These are phyloP conservation scores for Lipotes vexillifer DNA, from an alignment of 2,113 vertebrate genomes.

Conservation along the genomic window DNA sequence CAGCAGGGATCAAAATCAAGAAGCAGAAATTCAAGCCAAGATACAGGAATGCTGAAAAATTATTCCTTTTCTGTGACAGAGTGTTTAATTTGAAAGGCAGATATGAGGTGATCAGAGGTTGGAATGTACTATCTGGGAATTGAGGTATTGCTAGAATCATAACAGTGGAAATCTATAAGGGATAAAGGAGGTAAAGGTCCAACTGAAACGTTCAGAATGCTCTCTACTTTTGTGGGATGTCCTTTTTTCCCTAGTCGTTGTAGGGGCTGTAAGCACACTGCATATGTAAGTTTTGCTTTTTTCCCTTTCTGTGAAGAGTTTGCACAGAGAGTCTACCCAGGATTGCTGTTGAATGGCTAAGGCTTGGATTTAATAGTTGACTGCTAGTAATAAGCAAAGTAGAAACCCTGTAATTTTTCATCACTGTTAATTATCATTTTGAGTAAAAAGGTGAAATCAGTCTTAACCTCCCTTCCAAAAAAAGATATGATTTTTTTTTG, in stretches of 20 bases:
- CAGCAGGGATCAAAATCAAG: not conserved
- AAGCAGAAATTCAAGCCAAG: not conserved
- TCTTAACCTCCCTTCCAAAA: not conserved
- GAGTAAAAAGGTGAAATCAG: not conserved
- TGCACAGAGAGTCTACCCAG: not conserved
- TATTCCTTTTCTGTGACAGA: not conserved
- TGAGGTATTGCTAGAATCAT: not conserved
- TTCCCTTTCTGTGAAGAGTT: not conserved
- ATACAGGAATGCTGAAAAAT: not conserved
- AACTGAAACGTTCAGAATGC: accelerated
- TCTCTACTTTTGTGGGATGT: not conserved
- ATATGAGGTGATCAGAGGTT: not conserved
- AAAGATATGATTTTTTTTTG: not conserved
- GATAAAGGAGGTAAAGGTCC: not conserved
- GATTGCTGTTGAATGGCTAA: not conserved
- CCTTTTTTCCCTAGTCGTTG: not conserved
- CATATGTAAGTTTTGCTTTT: not conserved
- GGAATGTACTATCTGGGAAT: not conserved
- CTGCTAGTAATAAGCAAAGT: not conserved
- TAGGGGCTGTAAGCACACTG: not conserved
- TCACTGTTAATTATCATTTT: conserved; percentile 21
- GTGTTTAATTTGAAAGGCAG: not conserved
- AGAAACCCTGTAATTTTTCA: not conserved
- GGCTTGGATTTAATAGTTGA: not conserved
- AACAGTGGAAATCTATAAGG: accelerated